Evolutionary conservation across 2,888 invertebrate genomes (phyloP), one percentile per base, ranked within the genome.

Genomic region (Boloria euphrosyne): DNA sequence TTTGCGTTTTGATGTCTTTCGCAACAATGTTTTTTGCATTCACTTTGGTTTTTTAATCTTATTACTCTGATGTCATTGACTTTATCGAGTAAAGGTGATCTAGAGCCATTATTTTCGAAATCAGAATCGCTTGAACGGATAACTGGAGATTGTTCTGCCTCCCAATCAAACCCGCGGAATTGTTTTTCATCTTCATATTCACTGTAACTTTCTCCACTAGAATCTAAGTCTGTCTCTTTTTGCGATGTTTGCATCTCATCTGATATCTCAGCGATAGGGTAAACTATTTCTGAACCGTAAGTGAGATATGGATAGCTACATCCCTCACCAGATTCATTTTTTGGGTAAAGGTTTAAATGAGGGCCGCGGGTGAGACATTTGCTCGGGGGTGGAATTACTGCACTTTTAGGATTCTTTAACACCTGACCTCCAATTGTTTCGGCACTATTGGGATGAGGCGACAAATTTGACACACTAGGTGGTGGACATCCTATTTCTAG

Each of bases 241-340:
- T 94, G 94, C 0, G 94, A 94, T 13, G 94, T 94, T 80, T 94
- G 94, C 89, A 94, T 95, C 83, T 97, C 96, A 78, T 96, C 97
- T 0, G 95, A 95, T 80, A 96, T 96, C 86, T 97, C 97, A 0
- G 96, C 96, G 74, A 97, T 97, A 4, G 97, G 96, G 83, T 97
- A 96, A 1, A 96, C 94, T 66, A 96, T 95, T 84, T 96, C 96
- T 1, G 96, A 95, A 14, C 95, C 95, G 74, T 95, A 95, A 47
- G 93, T 94, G 67, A 94, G 75, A 71, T 90, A 93, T 0, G 97
- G 96, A 82, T 96, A 96, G 60, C 96, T 94, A 62, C 95, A 95
- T 69, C 96, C 96, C 71, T 95, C 95, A 7, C 95, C 95, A 46
- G 94, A 93, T 79, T 93, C 93, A 69, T 92, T 92, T 73, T 94